Base-by-base conservation (phyloP, 1,140 invertebrate genomes). In the Lethocerus indicus region DNA sequence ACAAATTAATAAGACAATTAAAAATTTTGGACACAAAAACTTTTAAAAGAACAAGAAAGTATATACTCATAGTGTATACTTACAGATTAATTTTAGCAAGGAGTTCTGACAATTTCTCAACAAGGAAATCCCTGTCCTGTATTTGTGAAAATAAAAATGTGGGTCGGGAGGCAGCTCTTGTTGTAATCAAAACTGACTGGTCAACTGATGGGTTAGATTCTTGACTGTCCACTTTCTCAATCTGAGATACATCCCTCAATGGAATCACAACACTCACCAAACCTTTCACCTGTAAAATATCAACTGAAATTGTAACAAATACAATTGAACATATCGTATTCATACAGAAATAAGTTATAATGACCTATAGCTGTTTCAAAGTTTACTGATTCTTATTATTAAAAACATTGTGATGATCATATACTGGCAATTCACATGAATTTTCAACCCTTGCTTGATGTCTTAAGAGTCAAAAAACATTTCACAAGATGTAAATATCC, bases 141-240 rank as follows among this genome's bases (percentile, higher is more conserved):
- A 95, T 81, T 62, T 90, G 80, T 21, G 85, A 80, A 67, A 96
- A 93, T 28, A 94, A 72, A 66, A 94, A 93, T 60, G 81, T 84
- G 25, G 79, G 76, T 66, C 82, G 79, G 45, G 75, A 69, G 56
- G 71, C 70, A 47, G 62, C 62, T 49, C 68, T 70, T 0, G 86
- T 88, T 4, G 83, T 87, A 16, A 97, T 75, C n/a, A 90, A 71
- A 50, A 96, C 79, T 6, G 82, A 81, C 60, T 86, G 80, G 54
- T 86, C 80, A n/a, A 78, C 67, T 45, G 64, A 69, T 50, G 62
- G 61, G 63, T 61, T 73, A 6, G 68, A 69, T 46, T 61, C 63
- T 46, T 78, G 73, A 60, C 75, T 79, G 57, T 85, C 76, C 5
- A 77, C 74, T 58, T 78, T 75, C 64, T 91, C 86, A 9, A 83